A percentile compares a stretch with the other conserved stretches of the same genome.
Evolutionary conservation across 2,113 vertebrate species (phyloP).

Genomic region (Coracopsis vasa): DNA sequence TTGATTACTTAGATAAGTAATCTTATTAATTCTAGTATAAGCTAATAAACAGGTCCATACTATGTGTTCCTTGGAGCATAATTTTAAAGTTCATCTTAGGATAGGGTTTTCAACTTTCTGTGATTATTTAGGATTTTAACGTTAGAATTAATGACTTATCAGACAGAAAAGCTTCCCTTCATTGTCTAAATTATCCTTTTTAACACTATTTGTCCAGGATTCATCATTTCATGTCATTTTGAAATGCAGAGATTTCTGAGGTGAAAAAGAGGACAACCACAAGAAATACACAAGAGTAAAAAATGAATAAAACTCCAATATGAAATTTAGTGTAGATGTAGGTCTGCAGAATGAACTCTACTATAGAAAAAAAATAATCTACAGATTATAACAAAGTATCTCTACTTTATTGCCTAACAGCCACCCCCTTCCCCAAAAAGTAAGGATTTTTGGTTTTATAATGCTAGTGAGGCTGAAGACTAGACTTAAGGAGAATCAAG

Average conservation of each 20-base stretch:
- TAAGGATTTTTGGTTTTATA: neutral
- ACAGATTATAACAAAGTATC: neutral
- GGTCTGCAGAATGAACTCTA: neutral
- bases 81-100: neutral
- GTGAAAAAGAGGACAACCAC: neutral
- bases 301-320: neutral
- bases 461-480: neutral
- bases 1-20: neutral
- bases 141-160: neutral
- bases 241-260: neutral
- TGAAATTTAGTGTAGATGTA: neutral
- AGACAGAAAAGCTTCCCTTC: neutral
- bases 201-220: neutral
- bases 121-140: neutral
- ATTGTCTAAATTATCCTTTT: neutral
- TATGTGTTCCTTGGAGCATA: neutral
- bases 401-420: neutral
- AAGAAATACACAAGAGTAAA: neutral
- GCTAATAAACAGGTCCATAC: neutral
- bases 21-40: neutral
- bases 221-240: neutral
- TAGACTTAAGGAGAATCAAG: neutral
- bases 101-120: neutral
- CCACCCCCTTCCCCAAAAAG: rapidly evolving
- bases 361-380: neutral